These are phyloP conservation scores for Eustalomyia histrio DNA, from an alignment of 2,888 invertebrate species.

Conservation along the genomic window DNA sequence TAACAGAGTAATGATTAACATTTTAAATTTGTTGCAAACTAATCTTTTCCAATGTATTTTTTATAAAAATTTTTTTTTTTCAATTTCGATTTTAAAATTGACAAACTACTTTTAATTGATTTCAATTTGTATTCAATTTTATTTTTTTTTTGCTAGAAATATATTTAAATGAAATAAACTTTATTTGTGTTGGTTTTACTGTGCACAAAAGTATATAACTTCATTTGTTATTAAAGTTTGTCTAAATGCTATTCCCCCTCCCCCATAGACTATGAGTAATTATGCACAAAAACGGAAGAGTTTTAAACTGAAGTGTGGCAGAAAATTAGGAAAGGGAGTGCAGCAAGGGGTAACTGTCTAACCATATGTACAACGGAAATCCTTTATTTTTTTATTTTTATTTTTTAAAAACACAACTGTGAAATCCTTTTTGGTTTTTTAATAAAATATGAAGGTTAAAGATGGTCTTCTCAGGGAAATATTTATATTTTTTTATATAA, in stretches of 20 bases:
- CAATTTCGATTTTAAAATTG: not conserved
- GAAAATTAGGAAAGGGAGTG: slow-evolving; percentile 8
- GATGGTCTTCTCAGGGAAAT: not conserved
- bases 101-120: slow-evolving; percentile 54
- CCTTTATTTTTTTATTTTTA: slow-evolving; percentile 41
- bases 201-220: slow-evolving; percentile 24
- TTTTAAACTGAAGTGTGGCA: slow-evolving; percentile 12
- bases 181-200: slow-evolving; percentile 28
- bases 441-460: not conserved
- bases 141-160: not conserved
- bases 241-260: slow-evolving; percentile 31
- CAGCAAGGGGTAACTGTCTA: not conserved
- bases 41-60: too few relatives aligned
- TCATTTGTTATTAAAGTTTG: slow-evolving; percentile 60
- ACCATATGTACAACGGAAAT: slow-evolving; percentile 56
- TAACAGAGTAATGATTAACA: too few relatives aligned
- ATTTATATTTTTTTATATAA: not conserved
- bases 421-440: slow-evolving; percentile 1
- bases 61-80: not conserved
- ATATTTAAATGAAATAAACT: slow-evolving; percentile 43
- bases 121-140: slow-evolving; percentile 41
- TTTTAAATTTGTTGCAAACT: too few relatives aligned
- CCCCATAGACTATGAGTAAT: slow-evolving; percentile 56
- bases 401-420: not conserved
- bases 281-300: slow-evolving; percentile 50